These are phyloP conservation scores for Pseudomyrmex cubaensis DNA, from an alignment of 1,140 invertebrate species.

Conservation along the genomic window DNA sequence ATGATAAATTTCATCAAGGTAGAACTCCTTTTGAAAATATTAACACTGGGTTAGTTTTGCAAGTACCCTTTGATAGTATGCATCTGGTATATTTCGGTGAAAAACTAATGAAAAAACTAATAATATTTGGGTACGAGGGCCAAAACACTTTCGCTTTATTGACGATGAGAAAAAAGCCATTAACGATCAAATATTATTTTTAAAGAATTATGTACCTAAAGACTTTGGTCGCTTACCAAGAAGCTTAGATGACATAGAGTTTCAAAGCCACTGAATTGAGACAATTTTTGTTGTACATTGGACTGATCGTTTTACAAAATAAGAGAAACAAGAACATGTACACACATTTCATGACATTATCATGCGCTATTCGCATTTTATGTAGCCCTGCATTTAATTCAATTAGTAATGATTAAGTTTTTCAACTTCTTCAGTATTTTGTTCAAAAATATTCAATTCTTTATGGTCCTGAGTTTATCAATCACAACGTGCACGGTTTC, in stretches of 20 bases:
- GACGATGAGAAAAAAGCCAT: neutral
- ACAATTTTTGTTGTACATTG: neutral
- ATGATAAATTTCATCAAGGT: neutral
- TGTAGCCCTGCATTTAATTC: too few species aligned
- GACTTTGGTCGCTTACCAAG: neutral
- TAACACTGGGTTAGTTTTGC: neutral
- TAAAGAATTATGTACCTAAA: neutral
- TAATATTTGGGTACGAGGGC: neutral
- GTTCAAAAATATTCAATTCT: too few species aligned
- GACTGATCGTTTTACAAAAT: neutral
- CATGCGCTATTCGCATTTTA: too few species aligned
- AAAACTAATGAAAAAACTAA: slow-evolving; percentile 13
- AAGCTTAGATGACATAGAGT: neutral
- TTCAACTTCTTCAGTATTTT: too few species aligned
- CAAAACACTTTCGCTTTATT: neutral
- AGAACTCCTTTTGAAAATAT: neutral
- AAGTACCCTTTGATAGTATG: neutral
- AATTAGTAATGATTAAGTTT: too few species aligned
- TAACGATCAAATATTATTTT: neutral
- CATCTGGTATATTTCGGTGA: neutral
- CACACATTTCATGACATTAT: too few species aligned
- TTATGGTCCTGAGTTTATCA: too few species aligned
- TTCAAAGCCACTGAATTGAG: neutral
- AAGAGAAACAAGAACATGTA: neutral
- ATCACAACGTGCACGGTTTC: too few species aligned